Evolutionary conservation across 2,888 invertebrate genomes (phyloP), one percentile per base, ranked within the genome.

Genomic region (Latheticus oryzae): DNA sequence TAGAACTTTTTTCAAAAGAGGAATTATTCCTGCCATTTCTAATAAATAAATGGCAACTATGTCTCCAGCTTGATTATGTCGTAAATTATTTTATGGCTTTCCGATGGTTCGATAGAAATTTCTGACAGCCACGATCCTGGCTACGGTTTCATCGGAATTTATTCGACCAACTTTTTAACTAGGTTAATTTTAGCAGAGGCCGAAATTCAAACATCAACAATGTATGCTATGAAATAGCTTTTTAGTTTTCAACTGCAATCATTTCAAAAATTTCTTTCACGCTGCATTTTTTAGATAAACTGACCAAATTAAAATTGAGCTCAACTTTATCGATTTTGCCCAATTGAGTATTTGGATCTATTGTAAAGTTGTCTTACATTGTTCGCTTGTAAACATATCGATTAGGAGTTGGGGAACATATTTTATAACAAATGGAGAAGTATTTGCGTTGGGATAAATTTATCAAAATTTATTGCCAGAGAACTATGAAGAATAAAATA

Each of bases 181-280:
- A 37, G 16, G 16, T 37, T 33, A 37, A 37, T 37, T 37, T 19
- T 32, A 4, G 2, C 32, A 9, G 32, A 16, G 8, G 35, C 4
- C 13, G 9, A 19, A 37, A 37, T 37, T 37, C 8, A 2, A 5
- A 3, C 40, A 40, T 40, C 13, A 21, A 40, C 24, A 40, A 40
- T 23, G 12, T 24, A 23, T n/a, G n/a, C 5, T 5, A 5, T 13
- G 21, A 13, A 1, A 23, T 23, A 12, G 21, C 24, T 23, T 40
- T 40, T 40, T 40, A 7, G 40, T 11, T 40, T 40, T 23, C 21
- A 40, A 23, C 24, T 40, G n/a, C 40, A 40, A 40, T 40, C 24
- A 24, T 12, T 16, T 4, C 40, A 8, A 1, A 9, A 7, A 7
- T 12, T 12, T 40, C 2, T 23, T 40, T 23, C 12, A 40, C 24